phyloP scores from a whole-genome alignment of 2,113 vertebrate genomes.

The Blennius ocellaris region DNA sequence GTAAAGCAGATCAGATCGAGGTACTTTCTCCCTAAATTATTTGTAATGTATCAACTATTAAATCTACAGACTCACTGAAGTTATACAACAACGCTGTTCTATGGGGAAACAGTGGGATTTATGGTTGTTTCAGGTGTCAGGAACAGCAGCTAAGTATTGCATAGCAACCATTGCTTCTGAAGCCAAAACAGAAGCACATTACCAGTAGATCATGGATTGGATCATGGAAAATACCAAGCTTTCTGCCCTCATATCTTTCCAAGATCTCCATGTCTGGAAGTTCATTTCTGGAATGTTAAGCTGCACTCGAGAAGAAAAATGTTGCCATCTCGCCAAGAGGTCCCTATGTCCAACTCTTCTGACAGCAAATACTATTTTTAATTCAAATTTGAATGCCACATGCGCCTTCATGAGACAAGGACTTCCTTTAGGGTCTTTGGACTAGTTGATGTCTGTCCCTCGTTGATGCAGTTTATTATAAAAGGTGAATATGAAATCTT shows the following conservation, averaged over 20 bases:
- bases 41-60: not conserved
- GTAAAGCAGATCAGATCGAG: not conserved
- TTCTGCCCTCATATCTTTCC: conserved; percentile 38
- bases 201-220: conserved; percentile 15
- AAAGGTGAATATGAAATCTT: not conserved
- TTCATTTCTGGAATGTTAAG: conserved; percentile 60
- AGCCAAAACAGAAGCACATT: conserved; percentile 23
- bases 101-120: conserved; percentile 14
- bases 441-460: not conserved
- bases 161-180: conserved; percentile 63
- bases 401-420: conserved; percentile 3
- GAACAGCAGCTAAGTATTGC: conserved; percentile 62
- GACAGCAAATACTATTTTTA: conserved; percentile 4
- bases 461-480: not conserved
- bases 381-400: not conserved
- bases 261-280: conserved; percentile 41
- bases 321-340: conserved; percentile 17
- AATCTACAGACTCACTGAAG: not conserved
- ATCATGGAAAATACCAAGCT: conserved; percentile 34
- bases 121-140: conserved; percentile 59
- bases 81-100: conserved; percentile 13
- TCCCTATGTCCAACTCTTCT: conserved; percentile 6
- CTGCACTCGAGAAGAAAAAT: conserved; percentile 24
- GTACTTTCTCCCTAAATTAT: not conserved
- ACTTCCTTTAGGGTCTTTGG: not conserved